These are phyloP conservation scores for Metalampra italica DNA, from an alignment of 2,888 invertebrate genomes.

Conservation along the genomic window DNA sequence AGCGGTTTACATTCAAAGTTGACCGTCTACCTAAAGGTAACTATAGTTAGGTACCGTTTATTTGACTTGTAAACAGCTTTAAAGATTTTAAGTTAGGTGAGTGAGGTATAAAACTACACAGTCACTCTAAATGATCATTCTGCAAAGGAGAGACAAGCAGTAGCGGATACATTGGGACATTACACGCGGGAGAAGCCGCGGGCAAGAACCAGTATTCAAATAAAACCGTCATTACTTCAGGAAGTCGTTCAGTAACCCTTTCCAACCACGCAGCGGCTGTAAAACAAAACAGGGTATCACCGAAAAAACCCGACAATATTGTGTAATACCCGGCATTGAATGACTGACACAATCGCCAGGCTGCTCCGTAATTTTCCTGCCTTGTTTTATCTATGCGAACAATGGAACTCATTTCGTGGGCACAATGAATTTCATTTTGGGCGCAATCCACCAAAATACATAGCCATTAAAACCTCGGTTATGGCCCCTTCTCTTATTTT, in stretches of 20 bases:
- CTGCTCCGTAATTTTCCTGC: slow-evolving; percentile 69
- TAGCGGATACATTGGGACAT: too few species aligned
- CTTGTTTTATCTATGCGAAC: slow-evolving; percentile 64
- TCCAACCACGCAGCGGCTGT: neutral
- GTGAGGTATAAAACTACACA: too few species aligned
- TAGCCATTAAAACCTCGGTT: slow-evolving; percentile 54
- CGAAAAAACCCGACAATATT: slow-evolving; percentile 51
- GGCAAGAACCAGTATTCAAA: too few species aligned
- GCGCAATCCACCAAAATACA: slow-evolving; percentile 58
- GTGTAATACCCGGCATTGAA: slow-evolving; percentile 50
- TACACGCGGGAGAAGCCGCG: too few species aligned
- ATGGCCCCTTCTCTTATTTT: neutral
- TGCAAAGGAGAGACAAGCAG: too few species aligned
- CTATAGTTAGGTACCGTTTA: too few species aligned
- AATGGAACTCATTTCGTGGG: slow-evolving; percentile 67
- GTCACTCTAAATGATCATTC: too few species aligned
- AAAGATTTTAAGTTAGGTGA: too few species aligned
- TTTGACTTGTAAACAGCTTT: too few species aligned
- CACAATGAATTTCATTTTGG: slow-evolving; percentile 69
- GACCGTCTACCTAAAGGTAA: too few species aligned
- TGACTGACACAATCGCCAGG: slow-evolving; percentile 51
- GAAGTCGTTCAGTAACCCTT: neutral
- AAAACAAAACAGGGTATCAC: slow-evolving; percentile 2
- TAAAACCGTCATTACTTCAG: too few species aligned
- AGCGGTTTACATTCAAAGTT: too few species aligned